Evolutionary conservation across 1,140 invertebrate genomes (phyloP).

Genomic region (Drosophila carrolli): DNA sequence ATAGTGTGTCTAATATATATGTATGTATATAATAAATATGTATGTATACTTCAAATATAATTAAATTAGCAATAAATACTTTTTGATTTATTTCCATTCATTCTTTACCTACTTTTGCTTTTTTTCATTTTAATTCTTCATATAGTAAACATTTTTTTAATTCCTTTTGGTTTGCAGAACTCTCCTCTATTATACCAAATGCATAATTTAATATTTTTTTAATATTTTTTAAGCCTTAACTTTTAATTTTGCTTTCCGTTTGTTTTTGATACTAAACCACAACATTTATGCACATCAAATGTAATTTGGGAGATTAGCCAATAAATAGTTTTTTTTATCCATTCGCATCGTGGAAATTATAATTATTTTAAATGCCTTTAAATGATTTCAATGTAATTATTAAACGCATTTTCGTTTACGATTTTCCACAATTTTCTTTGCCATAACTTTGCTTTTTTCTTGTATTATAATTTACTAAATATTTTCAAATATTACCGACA

Average conservation of each 20-base stretch:
- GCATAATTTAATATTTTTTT: slow-evolving; percentile 32
- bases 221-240: slow-evolving; percentile 42
- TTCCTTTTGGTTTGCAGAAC: slow-evolving; percentile 52
- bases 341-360: slow-evolving; percentile 52
- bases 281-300: slow-evolving; percentile 79
- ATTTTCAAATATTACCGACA: slow-evolving; percentile 67
- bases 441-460: slow-evolving; percentile 27
- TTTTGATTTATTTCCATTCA: slow-evolving; percentile 49
- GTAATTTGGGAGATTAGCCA: slow-evolving; percentile 68
- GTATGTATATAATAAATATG: slow-evolving; percentile 83
- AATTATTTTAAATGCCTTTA: slow-evolving; percentile 58
- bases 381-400: slow-evolving; percentile 37
- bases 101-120: slow-evolving; percentile 21
- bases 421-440: slow-evolving; percentile 42
- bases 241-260: slow-evolving; percentile 47
- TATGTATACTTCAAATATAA: slow-evolving; percentile 84
- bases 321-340: slow-evolving; percentile 55
- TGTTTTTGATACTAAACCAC: slow-evolving; percentile 73
- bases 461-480: slow-evolving; percentile 72
- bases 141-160: slow-evolving; percentile 63
- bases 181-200: slow-evolving; percentile 54
- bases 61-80: slow-evolving; percentile 83
- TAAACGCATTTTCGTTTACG: slow-evolving; percentile 25
- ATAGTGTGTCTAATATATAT: slow-evolving; percentile 85
- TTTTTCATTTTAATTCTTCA: slow-evolving; percentile 16